Evolutionary conservation across 2,888 invertebrate genomes (phyloP), one percentile per base, ranked within the genome.

Genomic region (Entomobrya multifasciata): DNA sequence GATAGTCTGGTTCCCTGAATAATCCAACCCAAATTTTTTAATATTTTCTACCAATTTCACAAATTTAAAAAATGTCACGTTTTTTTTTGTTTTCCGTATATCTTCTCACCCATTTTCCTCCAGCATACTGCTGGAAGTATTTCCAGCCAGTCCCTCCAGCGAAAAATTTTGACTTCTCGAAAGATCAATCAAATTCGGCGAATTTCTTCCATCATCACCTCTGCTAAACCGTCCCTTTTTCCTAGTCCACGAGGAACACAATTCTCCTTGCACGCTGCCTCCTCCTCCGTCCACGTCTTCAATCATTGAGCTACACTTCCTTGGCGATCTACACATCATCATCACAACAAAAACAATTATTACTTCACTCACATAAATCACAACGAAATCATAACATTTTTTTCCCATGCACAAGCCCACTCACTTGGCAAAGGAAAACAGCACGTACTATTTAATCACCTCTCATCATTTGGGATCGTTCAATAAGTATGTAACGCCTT

Each of bases 21-120:
- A 57, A 57, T 11, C 60, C 4, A 3, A 4, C 8, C 25, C 10
- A 10, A 41, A n/a, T 10, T 67, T n/a, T 8, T 5, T 36, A 8
- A 2, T 41, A 17, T 20, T 20, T 44, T 41, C 41, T 0, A 30
- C 5, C 30, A 30, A 27, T 65, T 1, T 62, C 25, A 62, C 36
- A 67, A n/a, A n/a, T n/a, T n/a, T n/a, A n/a, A n/a, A n/a, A n/a
- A n/a, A n/a, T n/a, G n/a, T n/a, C 36, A 36, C 36, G 36, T 36
- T 8, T 15, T 30, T 30, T 15, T 30, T n/a, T 15, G 11, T 8
- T 20, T 13, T 25, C 27, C 13, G 27, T 60, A 25, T 22, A n/a
- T 60, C 41, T 3, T 72, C 76, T 30, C n/a, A 70, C 84, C 84
- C 84, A 57, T 70, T 78, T 20, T 84, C n/a, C n/a, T n/a, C 84